Evolutionary conservation across 2,888 invertebrate species (phyloP), one percentile per base, ranked within the genome.

Genomic region (Nemotelus pantherinus): DNA sequence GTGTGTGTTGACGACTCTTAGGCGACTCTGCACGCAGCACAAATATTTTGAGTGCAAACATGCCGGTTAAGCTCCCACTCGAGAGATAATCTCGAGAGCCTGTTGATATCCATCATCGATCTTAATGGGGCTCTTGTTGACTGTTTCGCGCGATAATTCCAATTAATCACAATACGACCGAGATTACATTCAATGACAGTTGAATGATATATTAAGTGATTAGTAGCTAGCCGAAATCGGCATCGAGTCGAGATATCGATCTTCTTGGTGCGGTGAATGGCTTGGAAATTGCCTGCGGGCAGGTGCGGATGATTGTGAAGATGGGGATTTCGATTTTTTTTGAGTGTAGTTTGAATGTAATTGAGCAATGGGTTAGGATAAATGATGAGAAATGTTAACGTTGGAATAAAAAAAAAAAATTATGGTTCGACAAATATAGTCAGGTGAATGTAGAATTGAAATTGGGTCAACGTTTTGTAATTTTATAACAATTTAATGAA

Each of bases 91-190:
- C 70, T 55, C 55, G 70, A 70, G 55, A 70, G 55, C 63, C 63
- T 50, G 50, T 47, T 60, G 74, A 63, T 74, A 74, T 74, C 74
- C 74, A 48, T 63, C 74, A 74, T 74, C 74, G 63, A 74, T 57
- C 74, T 74, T 74, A 74, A 74, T 74, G 74, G 70, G 63, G 41
- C 74, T 74, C 74, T 74, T 74, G 74, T 74, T 48, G 63, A 74
- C 74, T 60, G 41, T 63, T 74, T 74, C 63, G 63, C 74, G 63
- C 48, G 74, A 74, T 74, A 74, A 74, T 63, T 74, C 72, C 74
- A 74, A 74, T 74, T 74, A 74, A 74, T 74, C 74, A 74, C 74
- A 74, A 74, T 74, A 74, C 63, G 60, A 48, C 63, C 74, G 74
- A 74, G 74, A 74, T 74, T 74, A 74, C 63, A 60, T 48, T 41